These are phyloP conservation scores for Paralichthys olivaceus DNA, from an alignment of 2,113 vertebrate genomes.

Conservation along the genomic window DNA sequence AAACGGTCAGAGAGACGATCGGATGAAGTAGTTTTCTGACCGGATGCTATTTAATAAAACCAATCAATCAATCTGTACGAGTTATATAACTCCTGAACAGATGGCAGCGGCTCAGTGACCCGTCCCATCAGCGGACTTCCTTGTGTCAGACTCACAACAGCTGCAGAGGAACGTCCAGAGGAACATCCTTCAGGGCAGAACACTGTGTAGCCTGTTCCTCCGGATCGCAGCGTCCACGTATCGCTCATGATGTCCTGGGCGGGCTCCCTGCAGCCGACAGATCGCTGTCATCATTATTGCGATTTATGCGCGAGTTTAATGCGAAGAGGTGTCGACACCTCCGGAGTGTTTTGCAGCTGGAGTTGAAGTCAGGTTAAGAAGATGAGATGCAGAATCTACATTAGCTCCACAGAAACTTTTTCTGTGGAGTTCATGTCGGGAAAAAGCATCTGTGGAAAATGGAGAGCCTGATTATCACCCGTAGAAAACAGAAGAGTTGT, in stretches of 20 bases:
- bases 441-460: no score
- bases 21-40: no score
- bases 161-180: constrained; percentile 35
- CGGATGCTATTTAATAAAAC: no score
- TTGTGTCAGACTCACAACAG: constrained; percentile 6
- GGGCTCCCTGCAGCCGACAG: not conserved
- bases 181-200: constrained; percentile 32
- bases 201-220: not conserved
- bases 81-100: no score
- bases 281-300: not conserved
- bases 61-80: no score
- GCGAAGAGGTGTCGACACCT: not conserved
- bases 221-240: not conserved
- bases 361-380: no score
- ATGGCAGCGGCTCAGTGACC: constrained; percentile 4
- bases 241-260: not conserved
- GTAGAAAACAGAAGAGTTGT: no score
- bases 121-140: not conserved
- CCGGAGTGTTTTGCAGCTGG: not conserved
- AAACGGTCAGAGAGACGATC: no score
- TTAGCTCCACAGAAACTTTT: not conserved
- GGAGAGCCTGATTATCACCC: no score
- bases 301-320: not conserved
- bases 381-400: not conserved
- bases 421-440: no score